A percentile compares a stretch with the other conserved stretches of the same genome.
These are phyloP conservation scores for Phacellophora camtschatica DNA, from an alignment of 30 jellyfish, hydroid and myxozoan genomes.

Conservation along the genomic window DNA sequence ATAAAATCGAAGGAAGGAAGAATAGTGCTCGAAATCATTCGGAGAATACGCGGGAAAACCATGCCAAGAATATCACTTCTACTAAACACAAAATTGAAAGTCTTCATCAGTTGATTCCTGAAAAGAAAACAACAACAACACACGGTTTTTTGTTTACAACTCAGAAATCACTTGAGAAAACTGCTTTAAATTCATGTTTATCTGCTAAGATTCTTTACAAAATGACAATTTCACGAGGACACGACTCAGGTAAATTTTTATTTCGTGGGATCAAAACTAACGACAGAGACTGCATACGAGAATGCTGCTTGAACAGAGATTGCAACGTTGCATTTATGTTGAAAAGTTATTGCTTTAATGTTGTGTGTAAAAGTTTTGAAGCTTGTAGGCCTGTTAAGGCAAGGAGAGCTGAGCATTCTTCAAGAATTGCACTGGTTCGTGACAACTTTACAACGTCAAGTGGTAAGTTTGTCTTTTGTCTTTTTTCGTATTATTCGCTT, in stretches of 20 bases:
- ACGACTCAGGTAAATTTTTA: conserved; percentile 28
- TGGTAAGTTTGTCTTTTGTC: too few relatives aligned
- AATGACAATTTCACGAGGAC: conserved; percentile 32
- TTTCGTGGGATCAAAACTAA: conserved; percentile 22
- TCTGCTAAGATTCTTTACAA: background rate
- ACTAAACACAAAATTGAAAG: background rate
- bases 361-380: conserved; percentile 64
- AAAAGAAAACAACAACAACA: background rate
- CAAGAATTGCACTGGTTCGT: conserved; percentile 78
- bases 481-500: too few relatives aligned
- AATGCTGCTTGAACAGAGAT: conserved; percentile 55
- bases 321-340: conserved; percentile 84
- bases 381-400: conserved; percentile 65
- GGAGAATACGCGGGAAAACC: background rate
- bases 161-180: background rate
- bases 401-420: conserved; percentile 18
- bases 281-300: conserved; percentile 61
- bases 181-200: background rate
- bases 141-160: background rate
- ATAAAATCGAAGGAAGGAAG: background rate
- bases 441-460: background rate
- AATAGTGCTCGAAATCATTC: background rate
- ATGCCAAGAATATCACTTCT: background rate
- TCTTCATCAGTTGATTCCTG: background rate
- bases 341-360: conserved; percentile 60